Evolutionary conservation across 2,797 vertebrate species (phyloP).

Genomic region (Alfaro cultratus): DNA sequence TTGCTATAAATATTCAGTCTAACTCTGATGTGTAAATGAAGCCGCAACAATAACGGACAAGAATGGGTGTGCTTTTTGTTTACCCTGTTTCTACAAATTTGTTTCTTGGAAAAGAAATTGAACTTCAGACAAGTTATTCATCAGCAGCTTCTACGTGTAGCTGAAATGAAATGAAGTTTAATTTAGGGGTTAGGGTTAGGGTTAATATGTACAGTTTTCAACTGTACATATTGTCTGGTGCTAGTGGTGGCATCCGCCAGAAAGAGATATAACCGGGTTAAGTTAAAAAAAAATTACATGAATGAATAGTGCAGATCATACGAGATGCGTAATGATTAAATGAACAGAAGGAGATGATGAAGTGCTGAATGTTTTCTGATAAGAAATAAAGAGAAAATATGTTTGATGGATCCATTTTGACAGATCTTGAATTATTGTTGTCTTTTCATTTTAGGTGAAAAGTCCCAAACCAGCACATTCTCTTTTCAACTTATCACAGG

Average conservation of each 20-base stretch:
- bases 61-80: background rate
- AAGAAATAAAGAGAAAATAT: background rate
- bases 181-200: no score
- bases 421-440: constrained; percentile 5
- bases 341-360: background rate
- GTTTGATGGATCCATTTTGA: background rate
- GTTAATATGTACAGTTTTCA: no score
- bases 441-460: constrained; percentile 3
- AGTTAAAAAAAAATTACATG: background rate
- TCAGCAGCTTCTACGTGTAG: background rate
- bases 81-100: background rate
- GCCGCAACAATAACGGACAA: background rate
- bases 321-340: background rate
- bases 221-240: background rate
- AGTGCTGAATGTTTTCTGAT: background rate
- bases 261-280: background rate
- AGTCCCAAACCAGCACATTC: background rate
- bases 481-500: background rate
- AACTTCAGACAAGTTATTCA: background rate
- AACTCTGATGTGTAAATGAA: background rate
- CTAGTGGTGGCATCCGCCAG: background rate
- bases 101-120: background rate
- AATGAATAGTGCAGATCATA: background rate
- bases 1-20: background rate
- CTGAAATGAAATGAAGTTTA: background rate